Base-by-base conservation (phyloP, 1,140 invertebrate genomes). In the Eriosoma lanigerum region DNA sequence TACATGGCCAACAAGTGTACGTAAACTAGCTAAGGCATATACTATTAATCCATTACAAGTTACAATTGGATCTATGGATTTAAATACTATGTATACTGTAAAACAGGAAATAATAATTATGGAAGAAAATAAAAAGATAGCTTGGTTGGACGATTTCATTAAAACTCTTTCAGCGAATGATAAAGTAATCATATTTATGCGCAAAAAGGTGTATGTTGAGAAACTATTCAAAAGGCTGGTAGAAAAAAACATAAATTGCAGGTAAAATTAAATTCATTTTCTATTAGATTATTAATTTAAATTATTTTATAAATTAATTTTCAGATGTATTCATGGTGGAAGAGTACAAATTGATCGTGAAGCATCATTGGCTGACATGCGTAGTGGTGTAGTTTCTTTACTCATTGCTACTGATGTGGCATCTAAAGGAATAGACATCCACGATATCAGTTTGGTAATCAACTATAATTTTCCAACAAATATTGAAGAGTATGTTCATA, bases 361-460 rank as follows among this genome's bases (percentile, higher is more conserved):
- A 85, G 90, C 90, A 85, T 94, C 95, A 10, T 86, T 97, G 12
- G 89, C 90, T 38, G 94, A 96, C 82, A 91, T 98, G 80, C 92
- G 92, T 83, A 88, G 87, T 81, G 94, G 94, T 0, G 84, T 86
- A 10, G 92, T 93, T 0, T 88, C 88, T 44, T 93, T 97, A 82
- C 87, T 98, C 15, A 89, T 97, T 44, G 96, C 96, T 5, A 97
- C 96, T n/a, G 96, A 98, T 89, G 93, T 98, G 26, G 95, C 95
- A 0, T 94, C 94, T 26, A 88, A 96, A 83, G 95, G 96, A 48
- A 89, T 98, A 62, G 96, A 81, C n/a, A 60, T 81, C 15, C 19
- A 58, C 5, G 21, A 75, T 29, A 60, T 48, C 5, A 73, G 3
- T 17, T 92, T 95, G 83, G 96, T 98, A 0, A 91, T 98, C 8